These are phyloP conservation scores for Notechis scutatus DNA, from an alignment of 2,113 vertebrate genomes.

Conservation along the genomic window DNA sequence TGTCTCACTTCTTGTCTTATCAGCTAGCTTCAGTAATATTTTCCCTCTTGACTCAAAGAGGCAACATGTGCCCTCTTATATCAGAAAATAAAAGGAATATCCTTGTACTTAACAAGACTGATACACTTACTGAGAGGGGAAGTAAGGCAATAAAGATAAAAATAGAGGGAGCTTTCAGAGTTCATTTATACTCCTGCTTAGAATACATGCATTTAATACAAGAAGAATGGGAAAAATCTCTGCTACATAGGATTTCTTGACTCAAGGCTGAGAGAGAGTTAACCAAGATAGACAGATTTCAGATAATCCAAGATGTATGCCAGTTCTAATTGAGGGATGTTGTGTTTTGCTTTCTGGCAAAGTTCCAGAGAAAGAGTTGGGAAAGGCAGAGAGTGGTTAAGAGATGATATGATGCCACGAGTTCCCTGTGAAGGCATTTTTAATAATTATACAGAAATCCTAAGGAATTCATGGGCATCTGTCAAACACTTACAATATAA, in stretches of 20 bases:
- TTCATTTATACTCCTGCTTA: background rate
- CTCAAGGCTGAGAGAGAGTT: background rate
- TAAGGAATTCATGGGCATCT: background rate
- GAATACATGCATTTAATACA: background rate
- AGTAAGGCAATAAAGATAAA: background rate
- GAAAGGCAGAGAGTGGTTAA: background rate
- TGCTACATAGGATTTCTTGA: background rate
- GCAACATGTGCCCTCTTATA: background rate
- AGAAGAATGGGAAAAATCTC: background rate
- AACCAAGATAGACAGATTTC: background rate
- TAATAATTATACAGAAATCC: background rate
- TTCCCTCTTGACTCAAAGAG: conserved; percentile 18
- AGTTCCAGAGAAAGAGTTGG: background rate
- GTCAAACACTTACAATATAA: no score
- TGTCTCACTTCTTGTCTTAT: background rate
- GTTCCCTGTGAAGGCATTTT: background rate
- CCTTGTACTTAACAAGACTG: background rate
- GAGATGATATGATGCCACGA: background rate
- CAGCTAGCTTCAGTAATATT: conserved; percentile 18
- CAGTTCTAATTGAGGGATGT: background rate
- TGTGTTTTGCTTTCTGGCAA: background rate
- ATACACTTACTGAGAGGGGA: conserved; percentile 8
- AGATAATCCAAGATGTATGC: background rate
- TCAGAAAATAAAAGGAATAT: background rate
- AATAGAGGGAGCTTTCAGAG: background rate